phyloP scores from a whole-genome alignment of 2,797 vertebrate genomes.

The Prunella strophiata region DNA sequence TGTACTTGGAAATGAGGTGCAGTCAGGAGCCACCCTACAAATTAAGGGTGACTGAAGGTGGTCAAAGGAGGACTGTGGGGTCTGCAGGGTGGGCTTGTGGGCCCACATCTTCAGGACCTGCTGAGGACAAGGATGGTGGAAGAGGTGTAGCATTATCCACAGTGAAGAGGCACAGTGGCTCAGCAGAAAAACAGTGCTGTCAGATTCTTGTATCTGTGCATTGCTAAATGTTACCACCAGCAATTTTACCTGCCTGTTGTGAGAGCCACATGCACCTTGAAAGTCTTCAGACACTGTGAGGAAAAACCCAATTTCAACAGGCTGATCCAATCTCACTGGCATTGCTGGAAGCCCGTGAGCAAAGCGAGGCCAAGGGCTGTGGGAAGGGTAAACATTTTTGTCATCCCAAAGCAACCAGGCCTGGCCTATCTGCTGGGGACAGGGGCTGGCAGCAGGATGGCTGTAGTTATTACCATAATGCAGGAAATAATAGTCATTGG shows the following conservation, averaged over 20 bases:
- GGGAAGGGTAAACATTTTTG: constrained; percentile 12
- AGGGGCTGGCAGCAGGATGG: background rate
- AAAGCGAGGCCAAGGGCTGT: background rate
- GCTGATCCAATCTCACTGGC: background rate
- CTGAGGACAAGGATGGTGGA: background rate
- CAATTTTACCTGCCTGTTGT: background rate
- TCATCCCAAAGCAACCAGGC: background rate
- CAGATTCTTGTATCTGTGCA: background rate
- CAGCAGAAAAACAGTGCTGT: background rate
- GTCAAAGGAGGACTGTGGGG: background rate
- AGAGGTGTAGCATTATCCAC: background rate
- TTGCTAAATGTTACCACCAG: background rate
- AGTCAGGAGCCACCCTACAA: background rate
- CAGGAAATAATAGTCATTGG: background rate
- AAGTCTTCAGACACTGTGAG: background rate
- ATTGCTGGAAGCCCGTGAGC: background rate
- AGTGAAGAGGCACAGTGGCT: background rate
- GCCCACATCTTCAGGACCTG: background rate
- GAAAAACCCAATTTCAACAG: background rate
- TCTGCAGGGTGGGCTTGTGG: background rate
- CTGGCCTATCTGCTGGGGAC: background rate
- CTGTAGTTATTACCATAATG: background rate
- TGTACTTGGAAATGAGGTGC: background rate
- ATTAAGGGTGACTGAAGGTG: background rate
- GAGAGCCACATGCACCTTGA: background rate